Base-by-base conservation (phyloP, 2,797 vertebrate genomes). In the Momotus momota region DNA sequence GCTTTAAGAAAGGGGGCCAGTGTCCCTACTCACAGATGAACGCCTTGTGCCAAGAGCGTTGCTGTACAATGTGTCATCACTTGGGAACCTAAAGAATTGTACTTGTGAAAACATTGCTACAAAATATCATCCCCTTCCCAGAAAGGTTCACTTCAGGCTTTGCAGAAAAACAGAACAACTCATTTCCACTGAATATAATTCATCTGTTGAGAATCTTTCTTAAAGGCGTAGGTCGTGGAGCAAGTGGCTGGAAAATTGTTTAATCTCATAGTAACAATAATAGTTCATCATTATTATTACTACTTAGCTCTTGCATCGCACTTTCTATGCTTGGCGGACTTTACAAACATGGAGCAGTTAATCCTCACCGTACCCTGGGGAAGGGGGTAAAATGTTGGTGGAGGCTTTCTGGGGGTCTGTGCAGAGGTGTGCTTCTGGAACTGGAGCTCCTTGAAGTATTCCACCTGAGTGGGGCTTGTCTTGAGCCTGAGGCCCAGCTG, bases 31-130 rank as follows among this genome's bases (percentile, higher is more conserved):
- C 88, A 62, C 81, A 86, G 93, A 86, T 70, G 81, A 72, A 55
- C 0, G 3, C 31, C 71, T 11, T 4, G 66, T 88, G 95, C 97
- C 97, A 97, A 91, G 61, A 95, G 93, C 81, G 14, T 97, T 95
- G 90, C 95, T 96, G 90, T 87, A 90, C 90, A 89, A 79, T 96
- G 86, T 96, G 96, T 97, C 97, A 97, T 97, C 97, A 95, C 85
- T 97, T 61, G 64, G 93, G 94, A 97, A 97, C 97, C 96, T 97
- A 94, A 97, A 96, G 97, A 97, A 97, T 94, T 92, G 94, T 69
- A 90, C 93, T 97, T 97, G 97, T 93, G 87, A 97, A 97, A 96
- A 97, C 91, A 96, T 54, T 80, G 96, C 86, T 95, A 96, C 91
- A 95, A 94, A 96, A 96, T 90, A 95, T 92, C 91, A 74, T 71